These are phyloP conservation scores for Dolichoris vasculosae DNA, from an alignment of 1,140 invertebrate species.

Conservation along the genomic window DNA sequence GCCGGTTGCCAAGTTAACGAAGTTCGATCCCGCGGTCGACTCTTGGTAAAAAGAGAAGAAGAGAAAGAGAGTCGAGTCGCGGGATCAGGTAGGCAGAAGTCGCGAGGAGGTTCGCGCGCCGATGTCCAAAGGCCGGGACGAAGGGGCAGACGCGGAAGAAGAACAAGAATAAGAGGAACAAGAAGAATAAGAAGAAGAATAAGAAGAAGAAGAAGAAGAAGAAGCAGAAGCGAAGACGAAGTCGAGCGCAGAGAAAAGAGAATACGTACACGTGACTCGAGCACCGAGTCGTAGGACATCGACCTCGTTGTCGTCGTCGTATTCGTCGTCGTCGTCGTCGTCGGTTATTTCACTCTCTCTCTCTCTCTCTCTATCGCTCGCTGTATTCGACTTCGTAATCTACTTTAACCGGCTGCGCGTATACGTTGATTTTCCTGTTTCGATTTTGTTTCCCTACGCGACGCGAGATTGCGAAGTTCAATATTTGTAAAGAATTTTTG, in stretches of 20 bases:
- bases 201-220: constrained; percentile 6
- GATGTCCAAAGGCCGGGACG: not conserved
- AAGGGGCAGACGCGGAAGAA: not conserved
- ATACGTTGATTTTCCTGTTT: not conserved
- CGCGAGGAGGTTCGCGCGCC: constrained; percentile 13
- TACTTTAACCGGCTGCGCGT: constrained; percentile 23
- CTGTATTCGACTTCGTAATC: constrained; percentile 18
- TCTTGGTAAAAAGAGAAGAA: not conserved
- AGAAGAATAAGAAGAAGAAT: not conserved
- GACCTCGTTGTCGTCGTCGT: constrained; percentile 25
- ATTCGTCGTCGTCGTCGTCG: not conserved
- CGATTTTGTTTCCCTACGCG: not conserved
- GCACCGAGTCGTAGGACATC: constrained; percentile 16
- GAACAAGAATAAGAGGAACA: constrained; percentile 10
- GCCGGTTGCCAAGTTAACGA: too few relatives aligned
- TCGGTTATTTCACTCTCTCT: not conserved
- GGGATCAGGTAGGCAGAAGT: constrained; percentile 37
- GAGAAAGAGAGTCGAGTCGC: not conserved
- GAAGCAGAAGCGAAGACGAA: constrained; percentile 18
- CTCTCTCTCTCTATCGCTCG: not conserved
- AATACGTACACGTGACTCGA: constrained; percentile 28
- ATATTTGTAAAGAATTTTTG: constrained; percentile 14
- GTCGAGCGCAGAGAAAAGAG: constrained; percentile 21
- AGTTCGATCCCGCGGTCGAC: too few relatives aligned
- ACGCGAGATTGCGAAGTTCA: not conserved